These are phyloP conservation scores for Albula goreensis DNA, from an alignment of 2,113 vertebrate species.

Conservation along the genomic window DNA sequence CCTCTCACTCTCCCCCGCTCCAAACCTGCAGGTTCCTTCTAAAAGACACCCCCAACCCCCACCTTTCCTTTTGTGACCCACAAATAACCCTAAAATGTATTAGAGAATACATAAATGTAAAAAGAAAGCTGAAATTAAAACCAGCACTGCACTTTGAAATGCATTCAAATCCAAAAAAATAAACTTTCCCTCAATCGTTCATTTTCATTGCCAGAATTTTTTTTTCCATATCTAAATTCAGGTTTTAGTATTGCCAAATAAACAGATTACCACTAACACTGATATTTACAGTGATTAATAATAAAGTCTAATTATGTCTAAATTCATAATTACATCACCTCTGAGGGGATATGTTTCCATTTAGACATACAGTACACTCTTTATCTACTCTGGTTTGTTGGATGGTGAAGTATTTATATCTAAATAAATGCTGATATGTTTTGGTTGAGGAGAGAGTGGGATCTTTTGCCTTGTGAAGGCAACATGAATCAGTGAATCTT, in stretches of 20 bases:
- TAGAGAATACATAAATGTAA: not conserved
- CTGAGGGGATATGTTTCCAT: no score
- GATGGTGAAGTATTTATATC: not conserved
- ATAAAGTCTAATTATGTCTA: no score
- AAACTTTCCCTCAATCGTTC: no score
- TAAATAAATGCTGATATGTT: not conserved
- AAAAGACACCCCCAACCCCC: not conserved
- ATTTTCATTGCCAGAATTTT: no score
- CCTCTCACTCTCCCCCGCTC: constrained; percentile 52
- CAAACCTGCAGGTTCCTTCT: constrained; percentile 10
- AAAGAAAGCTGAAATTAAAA: not conserved
- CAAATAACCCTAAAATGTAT: not conserved
- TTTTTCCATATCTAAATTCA: no score
- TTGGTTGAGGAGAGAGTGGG: not conserved
- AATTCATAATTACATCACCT: no score
- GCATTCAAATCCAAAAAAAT: not conserved
- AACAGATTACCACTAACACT: no score
- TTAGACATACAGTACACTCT: no score
- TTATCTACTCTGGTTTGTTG: no score
- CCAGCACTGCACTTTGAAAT: not conserved
- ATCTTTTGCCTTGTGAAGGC: not conserved
- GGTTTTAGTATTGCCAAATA: no score
- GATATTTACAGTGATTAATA: no score
- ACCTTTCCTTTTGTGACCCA: not conserved
- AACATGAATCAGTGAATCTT: no score